These are phyloP conservation scores for Taeniopygia guttata DNA, from an alignment of 2,797 vertebrate species.

Conservation along the genomic window DNA sequence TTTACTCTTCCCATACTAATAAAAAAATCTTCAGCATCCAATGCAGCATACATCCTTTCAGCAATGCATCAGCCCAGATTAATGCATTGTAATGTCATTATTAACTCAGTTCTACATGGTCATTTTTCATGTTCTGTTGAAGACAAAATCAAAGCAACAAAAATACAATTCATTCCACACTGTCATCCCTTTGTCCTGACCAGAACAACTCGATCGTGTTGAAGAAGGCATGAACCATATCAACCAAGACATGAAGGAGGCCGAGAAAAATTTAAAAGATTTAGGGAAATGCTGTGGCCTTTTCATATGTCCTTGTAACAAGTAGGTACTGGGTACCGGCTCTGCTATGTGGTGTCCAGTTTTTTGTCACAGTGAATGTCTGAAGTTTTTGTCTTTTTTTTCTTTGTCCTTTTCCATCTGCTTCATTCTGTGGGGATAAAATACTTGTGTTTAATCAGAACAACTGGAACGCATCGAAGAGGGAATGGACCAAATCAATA, in stretches of 20 bases:
- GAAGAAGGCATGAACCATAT: conserved; percentile 99
- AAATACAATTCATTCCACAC: conserved; percentile 97
- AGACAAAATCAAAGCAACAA: conserved; percentile 72
- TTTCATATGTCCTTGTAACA: conserved; percentile 99
- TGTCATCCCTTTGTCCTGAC: conserved; percentile 99
- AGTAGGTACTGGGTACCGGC: conserved; percentile 99
- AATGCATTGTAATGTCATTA: conserved; percentile 75
- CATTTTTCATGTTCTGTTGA: conserved; percentile 89
- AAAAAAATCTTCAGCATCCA: conserved; percentile 12
- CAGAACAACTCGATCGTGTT: conserved; percentile 99
- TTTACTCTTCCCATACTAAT: conserved; percentile 52
- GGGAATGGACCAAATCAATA: conserved; percentile 99
- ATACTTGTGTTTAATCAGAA: conserved; percentile 99
- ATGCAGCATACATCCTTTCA: conserved; percentile 20
- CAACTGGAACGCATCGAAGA: conserved; percentile 99
- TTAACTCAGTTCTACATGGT: conserved; percentile 77
- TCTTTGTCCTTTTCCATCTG: conserved; percentile 93
- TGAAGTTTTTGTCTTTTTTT: conserved; percentile 94
- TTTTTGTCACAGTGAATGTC: conserved; percentile 98
- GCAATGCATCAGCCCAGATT: conserved; percentile 75
- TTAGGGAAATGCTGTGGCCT: conserved; percentile 99
- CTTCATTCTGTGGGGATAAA: conserved; percentile 99
- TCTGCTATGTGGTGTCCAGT: conserved; percentile 98
- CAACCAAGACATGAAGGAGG: conserved; percentile 99
- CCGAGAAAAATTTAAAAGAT: conserved; percentile 99